Percentiles rank a stretch among this genome's conserved stretches.
Evolutionary conservation across 1,140 invertebrate species (phyloP).

Genomic region (Sycophaga agraensis): DNA sequence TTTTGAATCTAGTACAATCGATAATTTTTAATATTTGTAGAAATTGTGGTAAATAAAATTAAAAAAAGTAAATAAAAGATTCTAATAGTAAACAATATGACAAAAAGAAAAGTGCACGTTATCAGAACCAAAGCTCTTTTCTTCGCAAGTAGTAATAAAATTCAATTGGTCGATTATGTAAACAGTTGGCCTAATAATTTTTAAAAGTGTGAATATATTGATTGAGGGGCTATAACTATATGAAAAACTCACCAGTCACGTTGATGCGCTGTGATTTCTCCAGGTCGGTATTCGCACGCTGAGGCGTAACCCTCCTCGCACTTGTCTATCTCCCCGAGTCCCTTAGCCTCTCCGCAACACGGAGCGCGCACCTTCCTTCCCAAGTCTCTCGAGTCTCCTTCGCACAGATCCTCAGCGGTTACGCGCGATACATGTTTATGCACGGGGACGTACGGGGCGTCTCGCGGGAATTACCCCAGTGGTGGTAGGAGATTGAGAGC

Average conservation of each 20-base stretch:
- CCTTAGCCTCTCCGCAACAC: not conserved
- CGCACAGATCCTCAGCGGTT: not conserved
- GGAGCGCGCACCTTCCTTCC: not conserved
- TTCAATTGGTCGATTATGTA: no score
- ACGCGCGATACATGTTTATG: not conserved
- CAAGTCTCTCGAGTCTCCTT: not conserved
- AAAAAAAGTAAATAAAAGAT: no score
- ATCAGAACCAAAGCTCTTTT: no score
- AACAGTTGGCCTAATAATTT: no score
- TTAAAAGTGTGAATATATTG: no score
- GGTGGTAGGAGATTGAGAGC: not conserved
- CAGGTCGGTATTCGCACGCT: not conserved
- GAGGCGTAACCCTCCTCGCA: not conserved
- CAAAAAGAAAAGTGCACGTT: no score
- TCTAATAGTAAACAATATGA: no score
- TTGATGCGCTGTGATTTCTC: slow-evolving; percentile 15
- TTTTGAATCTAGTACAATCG: no score
- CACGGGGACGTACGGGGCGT: not conserved
- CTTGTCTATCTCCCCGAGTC: not conserved
- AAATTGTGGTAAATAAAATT: no score
- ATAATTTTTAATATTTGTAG: no score
- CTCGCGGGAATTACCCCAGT: not conserved
- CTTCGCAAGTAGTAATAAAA: no score
- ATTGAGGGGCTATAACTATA: no score
- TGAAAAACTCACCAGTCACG: slow-evolving; percentile 27